Conservation (phyloP, 2,797 vertebrate genomes). For the Huso huso region DNA sequence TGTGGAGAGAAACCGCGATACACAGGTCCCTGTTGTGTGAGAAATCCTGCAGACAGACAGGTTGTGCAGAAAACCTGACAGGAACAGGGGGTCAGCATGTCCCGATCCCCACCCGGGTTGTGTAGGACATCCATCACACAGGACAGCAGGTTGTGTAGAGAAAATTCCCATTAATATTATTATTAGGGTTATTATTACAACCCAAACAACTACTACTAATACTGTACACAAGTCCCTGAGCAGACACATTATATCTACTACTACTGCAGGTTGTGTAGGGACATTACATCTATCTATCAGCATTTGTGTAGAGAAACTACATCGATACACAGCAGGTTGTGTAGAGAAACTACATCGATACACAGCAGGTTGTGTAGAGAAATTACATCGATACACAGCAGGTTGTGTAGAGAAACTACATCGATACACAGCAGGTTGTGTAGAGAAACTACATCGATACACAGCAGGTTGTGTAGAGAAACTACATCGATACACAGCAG, state of each 20-base stretch:
- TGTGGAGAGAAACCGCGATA: no score
- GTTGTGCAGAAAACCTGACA: not conserved
- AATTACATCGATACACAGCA: no score
- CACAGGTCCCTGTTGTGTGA: not conserved
- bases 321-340: no score
- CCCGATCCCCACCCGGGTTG: not conserved
- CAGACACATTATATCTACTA: not conserved
- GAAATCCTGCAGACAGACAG: not conserved
- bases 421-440: no score
- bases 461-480: no score
- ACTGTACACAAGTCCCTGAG: not conserved
- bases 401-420: no score
- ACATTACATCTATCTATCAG: no score
- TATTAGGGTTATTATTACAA: not conserved
- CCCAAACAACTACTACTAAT: not conserved
- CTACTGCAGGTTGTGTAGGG: not conserved
- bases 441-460: no score
- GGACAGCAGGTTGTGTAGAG: no score
- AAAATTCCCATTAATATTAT: not conserved
- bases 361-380: not conserved
- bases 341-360: no score
- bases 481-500: no score
- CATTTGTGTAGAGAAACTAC: no score
- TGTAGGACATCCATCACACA: slow-evolving; percentile 9
- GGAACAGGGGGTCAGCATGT: slow-evolving; percentile 7